phyloP scores from a whole-genome alignment of 2,888 invertebrate species.

The Phanerotoma sp. region DNA sequence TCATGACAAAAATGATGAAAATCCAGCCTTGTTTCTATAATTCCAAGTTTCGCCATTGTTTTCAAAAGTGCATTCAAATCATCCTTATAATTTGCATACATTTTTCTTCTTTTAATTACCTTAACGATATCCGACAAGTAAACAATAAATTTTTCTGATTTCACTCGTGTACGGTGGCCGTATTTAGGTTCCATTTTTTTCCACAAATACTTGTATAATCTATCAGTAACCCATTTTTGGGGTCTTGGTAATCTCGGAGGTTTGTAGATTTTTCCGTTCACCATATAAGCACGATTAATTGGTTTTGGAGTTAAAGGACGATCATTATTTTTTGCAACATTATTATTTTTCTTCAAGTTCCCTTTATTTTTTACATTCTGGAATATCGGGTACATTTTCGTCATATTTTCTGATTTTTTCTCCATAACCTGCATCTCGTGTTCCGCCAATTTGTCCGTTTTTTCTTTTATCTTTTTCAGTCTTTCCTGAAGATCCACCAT shows the following conservation, averaged over 20 bases:
- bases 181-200: conserved; percentile 43
- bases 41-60: conserved; percentile 44
- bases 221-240: conserved; percentile 45
- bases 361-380: no score
- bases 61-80: conserved; percentile 41
- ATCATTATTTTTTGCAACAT: conserved; percentile 21
- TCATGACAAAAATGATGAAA: conserved; percentile 48
- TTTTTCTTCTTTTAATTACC: conserved; percentile 36
- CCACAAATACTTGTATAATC: conserved; percentile 46
- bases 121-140: conserved; percentile 32
- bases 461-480: no score
- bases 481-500: no score
- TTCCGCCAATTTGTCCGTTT: no score
- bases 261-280: conserved; percentile 48
- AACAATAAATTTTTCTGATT: conserved; percentile 44
- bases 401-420: no score
- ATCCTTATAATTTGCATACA: conserved; percentile 39
- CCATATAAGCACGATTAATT: conserved; percentile 42
- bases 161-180: conserved; percentile 34
- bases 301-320: conserved; percentile 35
- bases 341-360: no score
- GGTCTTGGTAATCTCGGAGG: conserved; percentile 43
- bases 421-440: no score
- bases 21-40: conserved; percentile 43
- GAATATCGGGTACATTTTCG: no score